phyloP scores from a whole-genome alignment of 1,140 invertebrate species.

The Drosophila kanapiae region DNA sequence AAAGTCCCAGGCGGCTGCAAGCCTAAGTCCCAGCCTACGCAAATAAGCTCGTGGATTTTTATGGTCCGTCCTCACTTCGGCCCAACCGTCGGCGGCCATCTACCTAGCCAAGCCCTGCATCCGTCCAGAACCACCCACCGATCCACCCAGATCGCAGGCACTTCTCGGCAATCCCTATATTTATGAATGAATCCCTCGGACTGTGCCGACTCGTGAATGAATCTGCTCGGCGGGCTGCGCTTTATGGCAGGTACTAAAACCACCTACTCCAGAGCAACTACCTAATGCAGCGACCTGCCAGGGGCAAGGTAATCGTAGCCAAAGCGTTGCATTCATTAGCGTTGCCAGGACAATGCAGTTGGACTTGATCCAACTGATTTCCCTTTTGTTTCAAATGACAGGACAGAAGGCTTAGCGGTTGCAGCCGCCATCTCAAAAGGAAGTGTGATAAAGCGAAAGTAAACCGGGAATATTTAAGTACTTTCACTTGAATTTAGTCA shows the following conservation, averaged over 20 bases:
- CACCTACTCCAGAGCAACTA: conserved; percentile 48
- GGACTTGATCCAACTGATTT: conserved; percentile 78
- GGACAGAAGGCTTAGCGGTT: conserved; percentile 59
- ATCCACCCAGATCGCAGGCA: conserved; percentile 35
- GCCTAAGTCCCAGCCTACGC: conserved; percentile 73
- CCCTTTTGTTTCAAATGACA: conserved; percentile 74
- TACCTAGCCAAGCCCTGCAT: conserved; percentile 26
- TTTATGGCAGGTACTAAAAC: conserved; percentile 71
- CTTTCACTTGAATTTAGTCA: neutral
- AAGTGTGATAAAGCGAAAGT: conserved; percentile 9
- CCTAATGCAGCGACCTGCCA: conserved; percentile 26
- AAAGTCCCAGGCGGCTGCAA: conserved; percentile 72
- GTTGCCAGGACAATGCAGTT: conserved; percentile 62
- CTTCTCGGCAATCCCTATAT: conserved; percentile 46
- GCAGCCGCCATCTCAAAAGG: neutral
- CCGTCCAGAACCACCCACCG: conserved; percentile 13
- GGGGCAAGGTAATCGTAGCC: conserved; percentile 8
- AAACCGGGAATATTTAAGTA: neutral
- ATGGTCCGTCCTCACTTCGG: conserved; percentile 30
- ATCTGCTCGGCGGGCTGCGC: conserved; percentile 27
- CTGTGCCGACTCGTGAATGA: conserved; percentile 58
- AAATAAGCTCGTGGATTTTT: conserved; percentile 75
- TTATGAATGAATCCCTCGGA: conserved; percentile 73
- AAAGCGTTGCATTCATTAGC: conserved; percentile 73
- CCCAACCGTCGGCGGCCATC: conserved; percentile 3